These are phyloP conservation scores for Sminthurinus signatus DNA, from an alignment of 1,140 invertebrate genomes.

Conservation along the genomic window DNA sequence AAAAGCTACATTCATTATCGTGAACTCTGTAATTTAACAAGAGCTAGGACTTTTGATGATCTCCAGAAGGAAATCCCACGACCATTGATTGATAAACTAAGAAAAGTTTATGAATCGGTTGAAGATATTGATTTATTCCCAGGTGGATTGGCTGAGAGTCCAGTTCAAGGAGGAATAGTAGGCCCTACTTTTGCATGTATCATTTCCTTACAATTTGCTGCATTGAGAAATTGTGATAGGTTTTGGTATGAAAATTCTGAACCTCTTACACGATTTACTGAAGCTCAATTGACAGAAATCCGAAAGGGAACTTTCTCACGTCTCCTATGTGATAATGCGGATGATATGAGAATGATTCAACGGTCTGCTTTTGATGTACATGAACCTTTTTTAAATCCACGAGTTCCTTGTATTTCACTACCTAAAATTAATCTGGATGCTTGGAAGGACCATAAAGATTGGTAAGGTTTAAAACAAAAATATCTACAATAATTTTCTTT, in stretches of 20 bases:
- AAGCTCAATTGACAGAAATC: constrained; percentile 64
- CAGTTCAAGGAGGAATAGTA: constrained; percentile 48
- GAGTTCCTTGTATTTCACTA: constrained; percentile 48
- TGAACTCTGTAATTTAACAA: constrained; percentile 52
- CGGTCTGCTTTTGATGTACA: constrained; percentile 53
- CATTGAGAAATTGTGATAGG: constrained; percentile 75
- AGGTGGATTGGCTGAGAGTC: constrained; percentile 52
- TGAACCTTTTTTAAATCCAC: constrained; percentile 51
- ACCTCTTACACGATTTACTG: constrained; percentile 51
- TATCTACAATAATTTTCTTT: too few species aligned
- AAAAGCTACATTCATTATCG: constrained; percentile 59
- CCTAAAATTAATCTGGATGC: constrained; percentile 47
- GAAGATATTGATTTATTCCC: constrained; percentile 56
- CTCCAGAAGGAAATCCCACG: constrained; percentile 55
- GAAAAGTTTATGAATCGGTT: constrained; percentile 48
- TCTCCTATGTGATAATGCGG: constrained; percentile 71
- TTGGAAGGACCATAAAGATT: constrained; percentile 50
- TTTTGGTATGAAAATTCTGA: constrained; percentile 69
- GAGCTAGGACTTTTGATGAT: constrained; percentile 65
- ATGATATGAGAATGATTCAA: constrained; percentile 57
- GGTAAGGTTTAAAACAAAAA: too few species aligned
- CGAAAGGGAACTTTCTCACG: constrained; percentile 61
- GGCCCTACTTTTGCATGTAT: constrained; percentile 56
- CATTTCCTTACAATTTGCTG: constrained; percentile 50
- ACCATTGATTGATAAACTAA: constrained; percentile 47